Evolutionary conservation across 2,888 invertebrate species (phyloP), one percentile per base, ranked within the genome.

Genomic region (Cotesia congregata): DNA sequence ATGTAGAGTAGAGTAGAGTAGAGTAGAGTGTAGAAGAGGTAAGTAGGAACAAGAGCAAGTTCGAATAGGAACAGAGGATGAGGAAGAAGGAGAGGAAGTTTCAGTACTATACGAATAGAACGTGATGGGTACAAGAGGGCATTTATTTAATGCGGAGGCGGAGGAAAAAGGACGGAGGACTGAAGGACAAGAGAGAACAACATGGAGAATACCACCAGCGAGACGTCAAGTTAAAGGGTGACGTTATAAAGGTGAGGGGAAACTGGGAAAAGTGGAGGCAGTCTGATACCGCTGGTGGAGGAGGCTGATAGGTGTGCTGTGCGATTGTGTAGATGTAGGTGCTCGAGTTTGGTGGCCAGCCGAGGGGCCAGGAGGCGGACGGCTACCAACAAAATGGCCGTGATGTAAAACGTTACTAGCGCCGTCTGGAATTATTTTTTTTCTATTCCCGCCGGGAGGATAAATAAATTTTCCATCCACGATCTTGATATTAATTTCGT

Each of bases 401-500:
- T 69, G 74, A 50, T 50, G 12, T 50, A 79, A 75, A 72, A 70
- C 85, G 84, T 82, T 77, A 78, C 76, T 80, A 88, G 87, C 88
- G 88, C 88, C 88, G 84, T 84, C 88, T 88, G 84, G 85, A 80
- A 80, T 84, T 85, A 86, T 88, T 88, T 30, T 88, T 82, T 79
- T 78, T 86, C 82, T 83, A 84, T 86, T 86, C 84, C 84, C 85
- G 83, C 85, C 83, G 77, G 77, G 74, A 78, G 77, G 76, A 79
- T 79, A 80, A 81, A 76, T 78, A 79, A 82, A 80, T 80, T 82
- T 80, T 80, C 79, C 79, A 80, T 80, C 74, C 72, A 62, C 72
- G 74, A 61, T 38, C 73, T 64, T 7, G 69, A 70, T 76, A 70
- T 77, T 67, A 62, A 77, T 69, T 72, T 72, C 67, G 38, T 68